These are phyloP conservation scores for Vultur gryphus DNA, from an alignment of 2,797 vertebrate genomes.

Conservation along the genomic window DNA sequence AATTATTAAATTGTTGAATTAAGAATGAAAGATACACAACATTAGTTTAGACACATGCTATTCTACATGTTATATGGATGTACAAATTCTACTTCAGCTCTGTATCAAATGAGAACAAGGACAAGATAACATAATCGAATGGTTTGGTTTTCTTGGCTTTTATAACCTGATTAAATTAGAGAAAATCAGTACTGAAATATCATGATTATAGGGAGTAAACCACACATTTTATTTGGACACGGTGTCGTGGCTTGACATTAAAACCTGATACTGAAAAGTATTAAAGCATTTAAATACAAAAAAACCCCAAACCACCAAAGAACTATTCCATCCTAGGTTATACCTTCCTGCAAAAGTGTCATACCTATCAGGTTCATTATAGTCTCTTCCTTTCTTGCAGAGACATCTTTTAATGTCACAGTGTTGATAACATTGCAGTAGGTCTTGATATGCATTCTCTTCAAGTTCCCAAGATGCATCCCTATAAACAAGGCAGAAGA, in stretches of 20 bases:
- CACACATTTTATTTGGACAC: neutral
- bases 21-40: neutral
- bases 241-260: neutral
- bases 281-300: neutral
- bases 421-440: slow-evolving; percentile 83
- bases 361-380: slow-evolving; percentile 79
- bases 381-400: slow-evolving; percentile 81
- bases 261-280: neutral
- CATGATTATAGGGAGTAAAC: neutral
- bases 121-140: neutral
- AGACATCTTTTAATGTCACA: slow-evolving; percentile 85
- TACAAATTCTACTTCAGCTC: neutral
- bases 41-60: neutral
- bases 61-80: neutral
- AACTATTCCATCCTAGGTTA: neutral
- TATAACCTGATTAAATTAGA: neutral
- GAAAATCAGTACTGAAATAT: neutral
- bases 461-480: slow-evolving; percentile 98
- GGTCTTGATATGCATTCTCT: slow-evolving; percentile 89
- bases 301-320: neutral
- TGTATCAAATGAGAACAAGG: neutral
- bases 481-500: slow-evolving; percentile 69
- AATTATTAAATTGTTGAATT: neutral
- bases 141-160: neutral
- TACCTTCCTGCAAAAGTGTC: neutral